phyloP scores from a whole-genome alignment of 2,797 vertebrate species.

The Gila robusta region DNA sequence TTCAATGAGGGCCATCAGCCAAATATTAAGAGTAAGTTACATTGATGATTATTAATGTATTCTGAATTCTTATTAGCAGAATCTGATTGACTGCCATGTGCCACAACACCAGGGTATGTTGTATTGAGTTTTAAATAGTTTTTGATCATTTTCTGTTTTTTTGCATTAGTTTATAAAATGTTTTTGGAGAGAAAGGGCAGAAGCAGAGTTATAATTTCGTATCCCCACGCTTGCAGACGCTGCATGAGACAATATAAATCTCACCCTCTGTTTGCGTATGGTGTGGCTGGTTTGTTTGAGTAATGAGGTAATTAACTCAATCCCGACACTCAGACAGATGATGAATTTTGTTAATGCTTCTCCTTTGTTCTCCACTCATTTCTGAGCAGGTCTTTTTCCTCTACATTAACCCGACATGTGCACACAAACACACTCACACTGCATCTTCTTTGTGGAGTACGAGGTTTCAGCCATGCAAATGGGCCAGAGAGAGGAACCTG shows the following conservation, averaged over 20 bases:
- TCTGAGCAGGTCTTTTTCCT: slow-evolving; percentile 63
- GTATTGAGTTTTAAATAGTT: background rate
- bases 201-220: background rate
- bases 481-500: background rate
- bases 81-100: background rate
- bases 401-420: slow-evolving; percentile 60
- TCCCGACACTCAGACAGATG: slow-evolving; percentile 62
- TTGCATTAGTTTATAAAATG: background rate
- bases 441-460: background rate
- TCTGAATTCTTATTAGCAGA: background rate
- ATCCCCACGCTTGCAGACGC: slow-evolving; percentile 21
- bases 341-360: slow-evolving; percentile 63
- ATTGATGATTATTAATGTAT: background rate
- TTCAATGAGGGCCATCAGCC: background rate
- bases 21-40: background rate
- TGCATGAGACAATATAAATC: slow-evolving; percentile 33
- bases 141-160: background rate
- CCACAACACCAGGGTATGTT: background rate
- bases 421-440: background rate
- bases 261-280: slow-evolving; percentile 34
- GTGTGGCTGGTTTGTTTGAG: slow-evolving; percentile 61
- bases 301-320: slow-evolving; percentile 67
- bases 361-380: slow-evolving; percentile 58
- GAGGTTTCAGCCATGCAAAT: slow-evolving; percentile 1
- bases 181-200: slow-evolving; percentile 18